These are phyloP conservation scores for Irena cyanogastra DNA, from an alignment of 2,113 vertebrate species.

Conservation along the genomic window DNA sequence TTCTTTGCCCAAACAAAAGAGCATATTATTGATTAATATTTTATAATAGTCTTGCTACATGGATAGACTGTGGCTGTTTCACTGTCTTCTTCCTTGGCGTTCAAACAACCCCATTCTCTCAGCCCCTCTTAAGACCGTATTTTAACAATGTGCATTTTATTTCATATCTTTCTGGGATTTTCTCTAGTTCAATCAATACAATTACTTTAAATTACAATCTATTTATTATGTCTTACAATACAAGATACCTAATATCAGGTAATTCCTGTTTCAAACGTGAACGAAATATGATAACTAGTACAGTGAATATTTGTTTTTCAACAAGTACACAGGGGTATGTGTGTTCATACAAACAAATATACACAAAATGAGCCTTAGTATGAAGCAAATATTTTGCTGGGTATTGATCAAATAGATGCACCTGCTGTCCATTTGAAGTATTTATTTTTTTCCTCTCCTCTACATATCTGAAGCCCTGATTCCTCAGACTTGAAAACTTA, in stretches of 20 bases:
- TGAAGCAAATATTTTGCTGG: background rate
- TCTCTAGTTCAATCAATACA: background rate
- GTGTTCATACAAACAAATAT: background rate
- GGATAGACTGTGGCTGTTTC: background rate
- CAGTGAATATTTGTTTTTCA: background rate
- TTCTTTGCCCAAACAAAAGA: background rate
- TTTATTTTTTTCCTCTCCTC: background rate
- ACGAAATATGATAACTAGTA: background rate
- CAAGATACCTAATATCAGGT: background rate
- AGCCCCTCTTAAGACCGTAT: background rate
- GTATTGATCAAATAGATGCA: background rate
- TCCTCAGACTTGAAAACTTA: background rate
- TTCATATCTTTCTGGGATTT: background rate
- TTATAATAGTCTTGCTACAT: background rate
- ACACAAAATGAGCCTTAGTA: background rate
- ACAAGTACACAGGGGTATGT: rapidly evolving
- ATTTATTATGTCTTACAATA: background rate
- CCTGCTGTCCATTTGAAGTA: background rate
- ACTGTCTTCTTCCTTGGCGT: background rate
- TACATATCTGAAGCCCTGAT: background rate
- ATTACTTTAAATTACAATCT: background rate
- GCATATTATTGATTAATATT: background rate
- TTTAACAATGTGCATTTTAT: background rate
- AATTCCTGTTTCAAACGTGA: background rate
- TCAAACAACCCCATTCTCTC: background rate